These are phyloP conservation scores for Pogoniulus pusillus DNA, from an alignment of 2,797 vertebrate species.

Conservation along the genomic window DNA sequence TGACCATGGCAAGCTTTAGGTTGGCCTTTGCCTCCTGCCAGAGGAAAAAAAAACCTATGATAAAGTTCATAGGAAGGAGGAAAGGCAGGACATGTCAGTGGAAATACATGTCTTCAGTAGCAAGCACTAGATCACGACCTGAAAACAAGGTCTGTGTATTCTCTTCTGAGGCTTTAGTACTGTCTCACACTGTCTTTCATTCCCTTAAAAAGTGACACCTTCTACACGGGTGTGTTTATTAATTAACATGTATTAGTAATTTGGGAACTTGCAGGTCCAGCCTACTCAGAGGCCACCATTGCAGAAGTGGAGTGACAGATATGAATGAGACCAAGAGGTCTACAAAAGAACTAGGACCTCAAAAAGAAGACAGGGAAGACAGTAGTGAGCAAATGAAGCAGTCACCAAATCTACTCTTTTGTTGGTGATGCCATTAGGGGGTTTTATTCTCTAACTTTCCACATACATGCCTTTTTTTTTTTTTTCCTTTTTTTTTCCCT, in stretches of 20 bases:
- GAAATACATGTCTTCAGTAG: rapidly evolving
- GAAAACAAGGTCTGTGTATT: background rate
- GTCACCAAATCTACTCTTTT: background rate
- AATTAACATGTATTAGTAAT: rapidly evolving
- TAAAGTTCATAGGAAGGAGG: background rate
- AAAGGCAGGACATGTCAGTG: background rate
- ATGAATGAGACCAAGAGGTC: background rate
- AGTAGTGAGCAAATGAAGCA: background rate
- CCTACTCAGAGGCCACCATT: background rate
- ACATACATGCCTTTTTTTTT: too few species aligned
- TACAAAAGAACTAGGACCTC: background rate
- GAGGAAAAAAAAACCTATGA: background rate
- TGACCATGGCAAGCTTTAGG: background rate
- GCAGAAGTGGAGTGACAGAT: background rate
- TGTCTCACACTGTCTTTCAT: background rate
- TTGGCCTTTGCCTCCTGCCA: rapidly evolving
- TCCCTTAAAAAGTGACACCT: background rate
- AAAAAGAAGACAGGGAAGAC: background rate
- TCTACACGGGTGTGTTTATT: rapidly evolving
- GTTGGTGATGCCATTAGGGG: conserved; percentile 13
- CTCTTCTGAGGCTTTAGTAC: background rate
- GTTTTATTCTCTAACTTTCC: conserved; percentile 2
- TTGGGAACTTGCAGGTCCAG: background rate
- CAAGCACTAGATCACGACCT: background rate
- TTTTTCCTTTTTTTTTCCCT: rapidly evolving